Evolutionary conservation across 2,113 vertebrate species (phyloP).

Genomic region (Misgurnus mizolepis): DNA sequence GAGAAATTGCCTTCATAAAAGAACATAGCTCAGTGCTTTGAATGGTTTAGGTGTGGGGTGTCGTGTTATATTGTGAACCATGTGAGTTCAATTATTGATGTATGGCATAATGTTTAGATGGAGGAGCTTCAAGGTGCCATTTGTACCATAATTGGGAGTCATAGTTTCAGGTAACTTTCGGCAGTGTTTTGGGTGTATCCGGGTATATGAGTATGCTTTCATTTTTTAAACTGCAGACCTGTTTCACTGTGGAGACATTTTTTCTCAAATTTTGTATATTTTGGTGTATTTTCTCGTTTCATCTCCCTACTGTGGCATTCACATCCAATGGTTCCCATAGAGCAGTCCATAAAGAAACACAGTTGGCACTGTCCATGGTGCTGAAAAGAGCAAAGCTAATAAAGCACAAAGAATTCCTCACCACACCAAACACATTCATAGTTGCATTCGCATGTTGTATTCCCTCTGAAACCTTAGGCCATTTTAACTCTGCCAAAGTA

Average conservation of each 20-base stretch:
- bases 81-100: slow-evolving; percentile 4
- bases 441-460: neutral
- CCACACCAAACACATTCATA: neutral
- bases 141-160: slow-evolving; percentile 16
- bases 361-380: slow-evolving; percentile 55
- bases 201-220: neutral
- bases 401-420: slow-evolving; percentile 10
- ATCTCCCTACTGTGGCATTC: slow-evolving; percentile 14
- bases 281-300: neutral
- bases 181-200: neutral
- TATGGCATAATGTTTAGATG: slow-evolving; percentile 9
- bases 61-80: slow-evolving; percentile 7
- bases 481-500: neutral
- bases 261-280: slow-evolving; percentile 2
- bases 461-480: neutral
- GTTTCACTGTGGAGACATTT: neutral
- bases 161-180: slow-evolving; percentile 7
- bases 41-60: slow-evolving; percentile 16
- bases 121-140: slow-evolving; percentile 22
- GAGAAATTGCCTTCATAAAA: slow-evolving; percentile 39
- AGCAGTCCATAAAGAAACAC: slow-evolving; percentile 3
- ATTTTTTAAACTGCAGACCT: neutral
- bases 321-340: neutral
- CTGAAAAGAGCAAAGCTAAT: slow-evolving; percentile 43
- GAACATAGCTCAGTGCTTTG: slow-evolving; percentile 40